Evolutionary conservation across 2,797 vertebrate species (phyloP).

Genomic region (Streptopelia turtur): DNA sequence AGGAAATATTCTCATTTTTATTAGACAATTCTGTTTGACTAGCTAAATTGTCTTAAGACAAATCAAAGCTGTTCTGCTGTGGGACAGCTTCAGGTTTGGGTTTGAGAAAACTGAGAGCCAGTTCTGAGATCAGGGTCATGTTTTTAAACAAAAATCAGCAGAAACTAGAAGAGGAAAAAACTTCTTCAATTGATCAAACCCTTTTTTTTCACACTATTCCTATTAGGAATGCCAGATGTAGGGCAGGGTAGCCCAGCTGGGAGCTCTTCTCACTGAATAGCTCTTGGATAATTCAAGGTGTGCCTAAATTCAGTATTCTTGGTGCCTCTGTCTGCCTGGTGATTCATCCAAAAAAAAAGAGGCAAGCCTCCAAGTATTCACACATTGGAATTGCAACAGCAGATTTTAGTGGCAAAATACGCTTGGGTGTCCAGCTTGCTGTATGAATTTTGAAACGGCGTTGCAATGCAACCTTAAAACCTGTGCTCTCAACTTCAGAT

Average conservation of each 20-base stretch:
- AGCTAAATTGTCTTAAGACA: neutral
- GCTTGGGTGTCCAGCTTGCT: neutral
- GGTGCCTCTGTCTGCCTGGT: neutral
- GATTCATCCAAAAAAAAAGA: neutral
- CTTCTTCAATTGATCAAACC: neutral
- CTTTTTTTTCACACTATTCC: neutral
- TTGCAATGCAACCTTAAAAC: neutral
- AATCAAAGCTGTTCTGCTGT: neutral
- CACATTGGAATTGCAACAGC: neutral
- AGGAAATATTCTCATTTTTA: neutral
- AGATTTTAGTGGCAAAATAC: neutral
- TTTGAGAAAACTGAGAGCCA: neutral
- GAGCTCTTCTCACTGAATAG: neutral
- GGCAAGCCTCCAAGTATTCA: neutral
- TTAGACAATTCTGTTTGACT: neutral
- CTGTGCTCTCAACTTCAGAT: fast-evolving
- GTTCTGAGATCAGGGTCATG: neutral
- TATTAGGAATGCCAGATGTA: neutral
- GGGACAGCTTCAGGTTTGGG: neutral
- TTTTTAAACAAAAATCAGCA: neutral
- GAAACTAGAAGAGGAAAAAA: neutral
- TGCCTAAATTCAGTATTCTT: neutral
- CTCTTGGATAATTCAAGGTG: neutral
- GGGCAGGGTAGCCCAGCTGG: neutral
- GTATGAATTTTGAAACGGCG: fast-evolving